A percentile compares a stretch with the other conserved stretches of the same genome.
These are phyloP conservation scores for Branchipolynoe longqiensis DNA, from an alignment of 2,888 invertebrate genomes.

Conservation along the genomic window DNA sequence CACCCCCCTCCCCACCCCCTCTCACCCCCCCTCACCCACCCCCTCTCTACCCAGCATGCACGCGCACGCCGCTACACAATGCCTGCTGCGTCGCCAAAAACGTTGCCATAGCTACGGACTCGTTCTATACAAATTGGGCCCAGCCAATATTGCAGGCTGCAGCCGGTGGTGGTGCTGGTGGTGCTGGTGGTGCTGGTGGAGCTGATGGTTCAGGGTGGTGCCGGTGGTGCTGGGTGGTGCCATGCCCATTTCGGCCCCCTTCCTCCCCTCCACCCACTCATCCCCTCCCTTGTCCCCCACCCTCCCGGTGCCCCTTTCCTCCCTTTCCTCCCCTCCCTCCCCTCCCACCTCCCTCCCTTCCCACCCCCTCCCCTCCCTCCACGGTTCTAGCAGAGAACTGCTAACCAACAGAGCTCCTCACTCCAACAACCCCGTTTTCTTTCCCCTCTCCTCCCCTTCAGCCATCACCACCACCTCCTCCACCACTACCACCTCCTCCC, in stretches of 20 bases:
- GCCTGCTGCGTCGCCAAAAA: slow-evolving; percentile 43
- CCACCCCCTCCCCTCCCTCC: not conserved
- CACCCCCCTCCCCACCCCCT: slow-evolving; percentile 19
- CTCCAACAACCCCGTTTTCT: not conserved
- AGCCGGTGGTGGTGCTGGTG: not conserved
- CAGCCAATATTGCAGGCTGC: slow-evolving; percentile 46
- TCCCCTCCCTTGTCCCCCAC: not conserved
- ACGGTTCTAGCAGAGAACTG: not conserved
- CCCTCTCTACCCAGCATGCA: slow-evolving; percentile 48
- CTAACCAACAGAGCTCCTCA: slow-evolving; percentile 13
- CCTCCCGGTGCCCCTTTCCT: not conserved
- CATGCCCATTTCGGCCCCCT: slow-evolving; percentile 12
- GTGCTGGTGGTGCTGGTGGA: not conserved
- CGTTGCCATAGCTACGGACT: slow-evolving; percentile 56
- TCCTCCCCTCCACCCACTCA: slow-evolving; percentile 5
- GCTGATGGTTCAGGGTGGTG: not conserved
- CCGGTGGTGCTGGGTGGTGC: slow-evolving; percentile 27
- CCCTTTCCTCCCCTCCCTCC: not conserved
- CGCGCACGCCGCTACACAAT: slow-evolving; percentile 52
- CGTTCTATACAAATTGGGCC: slow-evolving; percentile 53
- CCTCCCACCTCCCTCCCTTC: not conserved
- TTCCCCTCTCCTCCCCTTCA: not conserved
- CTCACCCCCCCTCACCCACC: not conserved
- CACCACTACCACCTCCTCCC: not conserved
- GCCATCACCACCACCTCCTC: not conserved